Percentiles rank a stretch among this genome's conserved stretches.
phyloP scores from a whole-genome alignment of 2,888 invertebrate species.

The Epirrhoe tristata region DNA sequence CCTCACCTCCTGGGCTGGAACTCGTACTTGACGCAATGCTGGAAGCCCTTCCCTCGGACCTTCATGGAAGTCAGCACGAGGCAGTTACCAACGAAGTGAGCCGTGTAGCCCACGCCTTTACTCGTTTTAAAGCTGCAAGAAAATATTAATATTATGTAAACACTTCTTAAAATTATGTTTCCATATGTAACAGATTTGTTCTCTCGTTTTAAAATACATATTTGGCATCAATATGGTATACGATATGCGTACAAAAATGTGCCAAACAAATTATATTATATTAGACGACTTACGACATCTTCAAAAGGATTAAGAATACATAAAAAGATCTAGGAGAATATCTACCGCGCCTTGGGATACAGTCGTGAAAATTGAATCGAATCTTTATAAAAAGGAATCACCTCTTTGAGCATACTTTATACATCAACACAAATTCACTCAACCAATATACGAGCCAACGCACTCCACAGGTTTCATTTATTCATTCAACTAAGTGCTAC shows the following conservation, averaged over 20 bases:
- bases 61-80: conserved; percentile 99
- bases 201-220: too few species aligned
- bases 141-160: too few species aligned
- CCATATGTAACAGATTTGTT: too few species aligned
- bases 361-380: background rate
- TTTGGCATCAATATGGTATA: too few species aligned
- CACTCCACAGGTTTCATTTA: conserved; percentile 24
- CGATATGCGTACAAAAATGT: too few species aligned
- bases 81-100: conserved; percentile 99
- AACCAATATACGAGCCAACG: conserved; percentile 21
- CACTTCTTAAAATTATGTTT: too few species aligned
- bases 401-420: background rate
- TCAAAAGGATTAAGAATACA: too few species aligned
- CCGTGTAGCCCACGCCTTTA: conserved; percentile 99
- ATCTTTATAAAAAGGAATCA: background rate
- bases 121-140: conserved; percentile 97
- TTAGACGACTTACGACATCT: too few species aligned
- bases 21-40: conserved; percentile 99
- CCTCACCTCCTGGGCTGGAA: conserved; percentile 95
- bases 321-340: too few species aligned
- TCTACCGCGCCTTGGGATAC: too few species aligned
- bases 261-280: too few species aligned
- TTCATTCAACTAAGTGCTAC: conserved; percentile 15
- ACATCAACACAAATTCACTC: conserved; percentile 14
- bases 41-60: conserved; percentile 99